Evolutionary conservation across 2,113 vertebrate genomes (phyloP), one percentile per base, ranked within the genome.

Genomic region (Anolis carolinensis): DNA sequence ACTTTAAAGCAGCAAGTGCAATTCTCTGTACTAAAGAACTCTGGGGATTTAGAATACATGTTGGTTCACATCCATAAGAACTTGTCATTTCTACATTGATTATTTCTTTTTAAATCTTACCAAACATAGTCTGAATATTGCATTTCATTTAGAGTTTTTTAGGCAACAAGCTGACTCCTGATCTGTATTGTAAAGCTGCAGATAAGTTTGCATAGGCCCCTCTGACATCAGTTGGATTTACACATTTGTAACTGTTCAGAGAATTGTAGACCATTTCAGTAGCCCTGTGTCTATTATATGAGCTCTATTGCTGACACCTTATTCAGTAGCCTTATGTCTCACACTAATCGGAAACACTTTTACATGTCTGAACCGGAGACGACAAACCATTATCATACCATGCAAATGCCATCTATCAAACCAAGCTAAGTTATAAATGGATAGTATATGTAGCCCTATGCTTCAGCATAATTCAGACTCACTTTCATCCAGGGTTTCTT

Each of bases 321-420:
- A 90, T 94, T 92, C 84, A 27, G 93, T 96, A 96, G 97, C 97
- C 96, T 98, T 97, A 97, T 87, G 73, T 92, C 93, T 86, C 4
- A 65, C 4, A 65, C 91, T 89, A 89, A 82, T 92, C 87, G 55
- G 93, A 92, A 83, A 55, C 88, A 91, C 59, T 93, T 92, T 88
- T 82, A 94, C 90, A 87, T 14, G 92, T 95, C 94, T 86, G 89
- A 85, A 93, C 77, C 36, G 90, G 93, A 91, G 92, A 93, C 91
- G 81, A 82, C 55, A 81, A 88, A 93, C 91, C 0, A 14, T 50
- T 32, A 86, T 95, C 95, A 94, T 94, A 94, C 93, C 86, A 90
- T 88, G 62, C 91, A 86, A 94, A 93, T 87, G 91, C 89, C 72
- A 92, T 92, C 92, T 93, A 91, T 76, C 59, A 94, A 94, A 92